Evolutionary conservation across 2,888 invertebrate species (phyloP).

Genomic region (Boloria selene): DNA sequence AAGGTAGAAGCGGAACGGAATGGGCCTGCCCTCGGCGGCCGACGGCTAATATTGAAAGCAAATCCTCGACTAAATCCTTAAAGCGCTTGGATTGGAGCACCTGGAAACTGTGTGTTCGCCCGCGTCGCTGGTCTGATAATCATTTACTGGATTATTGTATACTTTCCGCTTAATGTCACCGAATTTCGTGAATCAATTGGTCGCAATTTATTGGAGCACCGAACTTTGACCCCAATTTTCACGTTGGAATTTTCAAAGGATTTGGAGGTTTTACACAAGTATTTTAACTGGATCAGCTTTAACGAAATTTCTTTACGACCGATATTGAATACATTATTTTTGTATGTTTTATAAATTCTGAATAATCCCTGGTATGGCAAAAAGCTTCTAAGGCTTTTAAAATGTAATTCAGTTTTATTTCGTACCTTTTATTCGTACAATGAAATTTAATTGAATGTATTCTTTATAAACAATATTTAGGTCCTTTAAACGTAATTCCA

Average conservation of each 20-base stretch:
- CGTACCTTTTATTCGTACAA: too few species aligned
- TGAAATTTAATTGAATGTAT: too few species aligned
- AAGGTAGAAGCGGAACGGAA: constrained; percentile 73
- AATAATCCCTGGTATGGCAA: neutral
- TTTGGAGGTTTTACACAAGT: constrained; percentile 45
- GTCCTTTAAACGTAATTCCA: too few species aligned
- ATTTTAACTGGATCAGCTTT: constrained; percentile 40
- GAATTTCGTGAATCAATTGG: constrained; percentile 67
- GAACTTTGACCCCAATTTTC: constrained; percentile 51
- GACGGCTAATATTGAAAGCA: constrained; percentile 83
- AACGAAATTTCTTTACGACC: constrained; percentile 31
- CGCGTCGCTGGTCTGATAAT: constrained; percentile 66
- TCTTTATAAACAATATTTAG: too few species aligned
- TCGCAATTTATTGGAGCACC: constrained; percentile 47
- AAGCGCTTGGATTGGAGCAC: constrained; percentile 79
- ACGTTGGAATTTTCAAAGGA: constrained; percentile 52
- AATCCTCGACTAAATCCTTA: constrained; percentile 82
- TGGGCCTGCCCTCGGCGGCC: constrained; percentile 69
- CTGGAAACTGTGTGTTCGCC: constrained; percentile 77
- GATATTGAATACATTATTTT: constrained; percentile 28
- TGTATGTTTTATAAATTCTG: constrained; percentile 18
- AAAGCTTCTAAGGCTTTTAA: neutral
- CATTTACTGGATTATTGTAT: constrained; percentile 78
- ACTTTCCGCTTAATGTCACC: constrained; percentile 74
- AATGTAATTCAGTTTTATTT: neutral